Evolutionary conservation across 2,113 vertebrate genomes (phyloP).

Genomic region (Oreotrochilus melanogaster): DNA sequence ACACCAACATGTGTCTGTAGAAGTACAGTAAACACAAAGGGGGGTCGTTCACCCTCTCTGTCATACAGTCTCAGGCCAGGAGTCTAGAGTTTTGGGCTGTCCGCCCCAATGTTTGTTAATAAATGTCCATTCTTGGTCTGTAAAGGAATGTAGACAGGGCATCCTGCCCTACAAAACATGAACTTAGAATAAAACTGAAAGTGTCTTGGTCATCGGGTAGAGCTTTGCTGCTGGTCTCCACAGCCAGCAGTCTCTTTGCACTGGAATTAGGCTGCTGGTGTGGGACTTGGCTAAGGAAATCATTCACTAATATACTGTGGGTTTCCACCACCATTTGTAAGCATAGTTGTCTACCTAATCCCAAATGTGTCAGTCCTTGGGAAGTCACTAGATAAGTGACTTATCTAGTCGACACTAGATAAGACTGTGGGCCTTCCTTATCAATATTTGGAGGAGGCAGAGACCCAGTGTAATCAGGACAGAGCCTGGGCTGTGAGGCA

Average conservation of each 20-base stretch:
- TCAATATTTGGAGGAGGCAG: not conserved
- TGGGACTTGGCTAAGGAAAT: not conserved
- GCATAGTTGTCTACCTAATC: not conserved
- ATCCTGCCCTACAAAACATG: slow-evolving; percentile 65
- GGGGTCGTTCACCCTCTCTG: slow-evolving; percentile 51
- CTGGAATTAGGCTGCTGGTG: not conserved
- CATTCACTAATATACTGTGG: not conserved
- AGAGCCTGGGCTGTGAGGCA: not conserved
- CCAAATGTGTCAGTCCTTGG: not conserved
- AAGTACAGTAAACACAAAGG: slow-evolving; percentile 61
- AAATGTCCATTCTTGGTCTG: slow-evolving; percentile 63
- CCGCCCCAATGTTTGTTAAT: slow-evolving; percentile 63
- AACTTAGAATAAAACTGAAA: not conserved
- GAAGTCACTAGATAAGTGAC: no score
- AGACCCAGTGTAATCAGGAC: not conserved
- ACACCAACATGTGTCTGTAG: slow-evolving; percentile 65
- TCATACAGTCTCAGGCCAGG: slow-evolving; percentile 32
- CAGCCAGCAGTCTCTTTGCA: not conserved
- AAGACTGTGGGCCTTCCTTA: not conserved
- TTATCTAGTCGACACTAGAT: fast-evolving
- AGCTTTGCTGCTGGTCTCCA: not conserved
- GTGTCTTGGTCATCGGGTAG: not conserved
- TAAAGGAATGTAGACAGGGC: slow-evolving; percentile 66
- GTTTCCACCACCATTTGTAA: not conserved
- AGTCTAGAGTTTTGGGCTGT: slow-evolving; percentile 61